Conservation (phyloP, 2,797 vertebrate genomes). For the Periophthalmus magnuspinnatus region DNA sequence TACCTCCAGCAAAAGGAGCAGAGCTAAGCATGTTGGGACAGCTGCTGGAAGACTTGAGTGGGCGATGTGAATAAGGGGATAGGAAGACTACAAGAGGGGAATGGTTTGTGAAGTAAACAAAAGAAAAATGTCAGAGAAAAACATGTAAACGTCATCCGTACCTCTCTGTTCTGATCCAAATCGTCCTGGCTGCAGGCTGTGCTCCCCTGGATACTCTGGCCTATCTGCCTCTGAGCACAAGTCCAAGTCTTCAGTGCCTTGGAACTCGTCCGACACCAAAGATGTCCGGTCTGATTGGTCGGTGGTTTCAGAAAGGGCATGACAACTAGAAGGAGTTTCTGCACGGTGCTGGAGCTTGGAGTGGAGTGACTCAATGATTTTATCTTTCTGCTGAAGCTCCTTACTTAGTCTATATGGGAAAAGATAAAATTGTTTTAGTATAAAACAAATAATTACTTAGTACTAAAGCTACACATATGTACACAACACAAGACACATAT, state of each 20-base stretch:
- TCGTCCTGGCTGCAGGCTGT: slow-evolving; percentile 34
- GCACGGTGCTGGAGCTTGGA: slow-evolving; percentile 84
- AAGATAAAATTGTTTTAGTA: slow-evolving; percentile 6
- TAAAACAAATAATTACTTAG: background rate
- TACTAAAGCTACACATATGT: background rate
- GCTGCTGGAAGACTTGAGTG: slow-evolving; percentile 72
- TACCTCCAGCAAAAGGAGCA: slow-evolving; percentile 61
- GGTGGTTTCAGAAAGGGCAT: slow-evolving; percentile 83
- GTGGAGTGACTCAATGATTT: slow-evolving; percentile 88
- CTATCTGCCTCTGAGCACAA: slow-evolving; percentile 84
- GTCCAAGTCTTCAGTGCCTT: slow-evolving; percentile 85
- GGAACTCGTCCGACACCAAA: slow-evolving; percentile 81
- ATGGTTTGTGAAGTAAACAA: slow-evolving; percentile 48
- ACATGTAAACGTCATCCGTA: slow-evolving; percentile 26
- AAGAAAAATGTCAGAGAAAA: slow-evolving; percentile 5
- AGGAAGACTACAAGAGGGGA: slow-evolving; percentile 58
- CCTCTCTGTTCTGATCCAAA: slow-evolving; percentile 46
- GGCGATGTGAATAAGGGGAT: slow-evolving; percentile 48
- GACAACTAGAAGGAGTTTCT: slow-evolving; percentile 86
- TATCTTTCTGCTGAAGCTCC: slow-evolving; percentile 91
- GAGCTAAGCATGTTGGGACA: slow-evolving; percentile 75
- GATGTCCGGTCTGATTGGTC: slow-evolving; percentile 87
- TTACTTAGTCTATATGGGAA: slow-evolving; percentile 80
- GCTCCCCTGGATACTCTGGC: slow-evolving; percentile 80
- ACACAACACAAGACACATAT: background rate